Conservation (phyloP, 2,113 vertebrate species). For the Phylloscopus whistleri region DNA sequence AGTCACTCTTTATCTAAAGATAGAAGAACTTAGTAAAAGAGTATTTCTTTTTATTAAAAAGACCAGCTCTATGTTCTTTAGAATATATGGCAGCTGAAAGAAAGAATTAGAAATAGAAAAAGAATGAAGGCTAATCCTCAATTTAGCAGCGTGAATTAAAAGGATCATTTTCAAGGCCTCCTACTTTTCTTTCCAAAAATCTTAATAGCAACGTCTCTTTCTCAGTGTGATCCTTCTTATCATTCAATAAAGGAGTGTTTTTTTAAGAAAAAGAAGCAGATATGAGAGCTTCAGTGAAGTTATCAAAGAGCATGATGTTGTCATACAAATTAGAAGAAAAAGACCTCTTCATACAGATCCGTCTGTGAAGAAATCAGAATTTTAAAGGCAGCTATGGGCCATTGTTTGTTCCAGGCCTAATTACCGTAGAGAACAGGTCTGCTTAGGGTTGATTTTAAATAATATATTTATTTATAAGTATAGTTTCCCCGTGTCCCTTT, state of each 20-base stretch:
- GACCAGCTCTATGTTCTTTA: neutral
- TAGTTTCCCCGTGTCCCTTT: neutral
- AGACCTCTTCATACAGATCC: neutral
- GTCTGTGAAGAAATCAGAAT: neutral
- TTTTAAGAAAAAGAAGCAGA: neutral
- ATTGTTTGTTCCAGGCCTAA: neutral
- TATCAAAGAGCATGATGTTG: neutral
- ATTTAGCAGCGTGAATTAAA: slow-evolving; percentile 32
- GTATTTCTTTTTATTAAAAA: neutral
- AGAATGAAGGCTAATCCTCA: neutral
- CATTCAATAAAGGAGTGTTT: neutral
- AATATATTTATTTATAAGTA: neutral
- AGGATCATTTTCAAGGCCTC: neutral
- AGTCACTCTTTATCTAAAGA: neutral
- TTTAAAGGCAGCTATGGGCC: neutral
- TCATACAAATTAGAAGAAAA: neutral
- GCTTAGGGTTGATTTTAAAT: neutral
- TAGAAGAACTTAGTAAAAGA: neutral
- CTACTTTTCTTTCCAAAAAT: slow-evolving; percentile 7
- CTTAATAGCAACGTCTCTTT: neutral
- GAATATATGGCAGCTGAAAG: neutral
- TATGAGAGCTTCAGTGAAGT: neutral
- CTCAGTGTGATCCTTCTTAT: neutral
- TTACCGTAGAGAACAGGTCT: neutral
- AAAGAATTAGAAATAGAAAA: slow-evolving; percentile 6